Percentiles rank a stretch among this genome's conserved stretches.
phyloP scores from a whole-genome alignment of 2,797 vertebrate species.

The Takifugu ocellatus region DNA sequence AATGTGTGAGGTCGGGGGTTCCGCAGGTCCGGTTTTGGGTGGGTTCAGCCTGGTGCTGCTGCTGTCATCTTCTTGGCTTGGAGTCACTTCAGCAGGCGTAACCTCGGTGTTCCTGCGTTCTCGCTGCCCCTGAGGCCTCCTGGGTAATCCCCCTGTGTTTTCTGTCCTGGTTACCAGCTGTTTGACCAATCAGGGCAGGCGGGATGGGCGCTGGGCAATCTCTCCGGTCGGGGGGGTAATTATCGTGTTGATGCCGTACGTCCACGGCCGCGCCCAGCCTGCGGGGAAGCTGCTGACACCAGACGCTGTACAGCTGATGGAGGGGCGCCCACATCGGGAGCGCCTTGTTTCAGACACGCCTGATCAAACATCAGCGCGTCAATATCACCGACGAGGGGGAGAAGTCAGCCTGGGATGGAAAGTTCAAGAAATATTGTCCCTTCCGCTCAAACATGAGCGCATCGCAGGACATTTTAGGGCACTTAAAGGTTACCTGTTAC shows the following conservation, averaged over 20 bases:
- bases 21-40: slow-evolving; percentile 20
- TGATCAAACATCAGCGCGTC: too few relatives aligned
- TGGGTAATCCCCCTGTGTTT: slow-evolving; percentile 62
- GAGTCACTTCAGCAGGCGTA: slow-evolving; percentile 15
- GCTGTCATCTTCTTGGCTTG: slow-evolving; percentile 33
- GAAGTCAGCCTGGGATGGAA: too few relatives aligned
- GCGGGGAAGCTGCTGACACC: too few relatives aligned
- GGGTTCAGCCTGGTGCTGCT: slow-evolving; percentile 13
- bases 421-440: too few relatives aligned
- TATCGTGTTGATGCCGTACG: slow-evolving; percentile 25
- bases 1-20: slow-evolving; percentile 10
- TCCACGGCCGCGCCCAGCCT: too few relatives aligned
- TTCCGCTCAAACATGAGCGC: too few relatives aligned
- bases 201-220: slow-evolving; percentile 28
- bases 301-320: too few relatives aligned
- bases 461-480: too few relatives aligned
- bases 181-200: slow-evolving; percentile 59
- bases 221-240: slow-evolving; percentile 43
- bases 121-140: slow-evolving; percentile 34
- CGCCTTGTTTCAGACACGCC: too few relatives aligned
- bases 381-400: too few relatives aligned
- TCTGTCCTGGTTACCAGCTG: slow-evolving; percentile 67
- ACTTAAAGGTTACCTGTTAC: too few relatives aligned
- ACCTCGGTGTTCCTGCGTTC: slow-evolving; percentile 10
- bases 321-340: too few relatives aligned